Evolutionary conservation across 2,113 vertebrate genomes (phyloP), one percentile per base, ranked within the genome.

Genomic region (Coturnix japonica): DNA sequence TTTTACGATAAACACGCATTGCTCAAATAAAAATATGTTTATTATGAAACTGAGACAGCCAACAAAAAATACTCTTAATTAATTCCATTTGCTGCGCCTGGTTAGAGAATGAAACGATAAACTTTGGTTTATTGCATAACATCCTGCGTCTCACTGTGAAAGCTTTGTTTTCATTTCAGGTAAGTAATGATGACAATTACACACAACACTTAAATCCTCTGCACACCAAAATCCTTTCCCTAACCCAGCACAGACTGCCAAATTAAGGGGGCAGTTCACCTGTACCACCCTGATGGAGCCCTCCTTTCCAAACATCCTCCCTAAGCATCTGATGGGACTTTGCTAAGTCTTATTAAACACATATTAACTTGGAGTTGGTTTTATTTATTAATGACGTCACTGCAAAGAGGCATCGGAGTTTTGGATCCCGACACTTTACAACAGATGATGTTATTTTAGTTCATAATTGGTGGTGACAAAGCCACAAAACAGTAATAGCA

Each of bases 11-110:
- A 74, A 70, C 80, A 77, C 73, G 81, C 60, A 82, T 90, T 95
- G 64, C 88, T 91, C 70, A 90, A 94, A 87, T 85, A 91, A 88
- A 95, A 95, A 96, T 80, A 93, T 44, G 20, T 70, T 93, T 94
- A 80, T 94, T 95, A 86, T 65, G 86, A 95, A 97, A 97, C 1
- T 72, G 82, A 81, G 75, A 79, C 64, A 49, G 41, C 25, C 76
- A 91, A 82, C 56, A 91, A 91, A 92, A 89, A 82, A 81, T 93
- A 91, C 87, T 49, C 80, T 87, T 95, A 96, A 96, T 97, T 96
- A 88, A 94, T 91, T 96, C 93, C 92, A 94, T 96, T 96, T 96
- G 93, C 74, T 91, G 67, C 60, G 35, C 59, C 91, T 80, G 53
- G 75, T 90, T 93, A 76, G 69, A 89, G 64, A 88, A 95, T 90